A percentile compares a stretch with the other conserved stretches of the same genome.
These are phyloP conservation scores for Danio kyathit DNA, from an alignment of 2,797 vertebrate genomes.

Conservation along the genomic window DNA sequence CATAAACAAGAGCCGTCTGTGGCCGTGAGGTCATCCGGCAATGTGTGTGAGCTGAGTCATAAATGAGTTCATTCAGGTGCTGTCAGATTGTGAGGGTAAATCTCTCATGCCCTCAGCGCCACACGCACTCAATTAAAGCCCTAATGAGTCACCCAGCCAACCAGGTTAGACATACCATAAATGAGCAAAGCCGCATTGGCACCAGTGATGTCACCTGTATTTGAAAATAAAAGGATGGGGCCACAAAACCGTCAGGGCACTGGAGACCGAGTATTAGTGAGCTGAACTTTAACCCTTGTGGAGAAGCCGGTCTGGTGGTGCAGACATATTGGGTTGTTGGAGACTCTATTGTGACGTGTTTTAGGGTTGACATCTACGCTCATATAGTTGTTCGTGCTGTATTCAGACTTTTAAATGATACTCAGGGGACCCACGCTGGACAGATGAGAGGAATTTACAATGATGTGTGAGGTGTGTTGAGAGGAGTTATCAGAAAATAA, in stretches of 20 bases:
- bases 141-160: conserved; percentile 78
- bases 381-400: conserved; percentile 33
- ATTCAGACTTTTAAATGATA: conserved; percentile 47
- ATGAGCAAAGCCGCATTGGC: conserved; percentile 60
- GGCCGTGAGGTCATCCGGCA: conserved; percentile 62
- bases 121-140: conserved; percentile 75
- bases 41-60: conserved; percentile 66
- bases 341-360: conserved; percentile 21
- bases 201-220: conserved; percentile 65
- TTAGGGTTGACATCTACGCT: conserved; percentile 22
- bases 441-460: conserved; percentile 44
- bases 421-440: conserved; percentile 23
- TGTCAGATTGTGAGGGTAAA: conserved; percentile 58
- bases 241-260: conserved; percentile 41
- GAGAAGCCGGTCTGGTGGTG: conserved; percentile 25
- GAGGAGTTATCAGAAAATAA: conserved; percentile 26
- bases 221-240: conserved; percentile 48
- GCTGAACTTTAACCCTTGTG: conserved; percentile 49
- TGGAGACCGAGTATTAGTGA: conserved; percentile 29
- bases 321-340: conserved; percentile 24
- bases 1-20: conserved; percentile 55
- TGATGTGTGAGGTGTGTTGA: conserved; percentile 10
- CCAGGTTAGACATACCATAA: conserved; percentile 74
- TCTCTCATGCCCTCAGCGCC: conserved; percentile 57
- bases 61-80: conserved; percentile 62